Evolutionary conservation across 2,888 invertebrate genomes (phyloP).

Genomic region (Drosophila seclusa): DNA sequence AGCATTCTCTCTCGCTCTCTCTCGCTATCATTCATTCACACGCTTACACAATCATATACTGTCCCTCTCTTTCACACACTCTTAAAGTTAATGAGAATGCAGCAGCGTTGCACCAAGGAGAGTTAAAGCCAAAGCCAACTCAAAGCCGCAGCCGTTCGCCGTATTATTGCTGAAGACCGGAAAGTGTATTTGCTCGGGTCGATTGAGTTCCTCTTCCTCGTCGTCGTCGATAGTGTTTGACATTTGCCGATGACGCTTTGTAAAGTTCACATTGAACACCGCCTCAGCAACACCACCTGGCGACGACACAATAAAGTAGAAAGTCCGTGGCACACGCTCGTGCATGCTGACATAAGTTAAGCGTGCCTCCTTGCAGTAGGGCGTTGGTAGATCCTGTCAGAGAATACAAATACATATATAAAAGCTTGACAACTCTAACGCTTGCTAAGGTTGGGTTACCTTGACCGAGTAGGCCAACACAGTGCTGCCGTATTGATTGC

Average conservation of each 20-base stretch:
- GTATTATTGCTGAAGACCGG: slow-evolving; percentile 82
- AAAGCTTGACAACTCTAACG: fast-evolving
- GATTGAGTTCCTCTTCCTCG: slow-evolving; percentile 84
- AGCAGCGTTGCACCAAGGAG: slow-evolving; percentile 41
- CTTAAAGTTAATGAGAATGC: slow-evolving; percentile 58
- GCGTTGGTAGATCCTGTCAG: slow-evolving; percentile 84
- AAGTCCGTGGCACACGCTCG: slow-evolving; percentile 84
- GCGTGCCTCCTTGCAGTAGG: slow-evolving; percentile 85
- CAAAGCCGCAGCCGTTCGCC: slow-evolving; percentile 20
- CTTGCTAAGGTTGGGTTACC: slow-evolving; percentile 65
- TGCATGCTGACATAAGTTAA: slow-evolving; percentile 85
- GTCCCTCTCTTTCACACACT: slow-evolving; percentile 1
- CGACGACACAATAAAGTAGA: slow-evolving; percentile 85
- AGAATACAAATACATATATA: background rate
- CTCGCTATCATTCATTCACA: slow-evolving; percentile 16
- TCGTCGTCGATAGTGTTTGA: slow-evolving; percentile 83
- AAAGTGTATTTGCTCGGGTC: slow-evolving; percentile 85
- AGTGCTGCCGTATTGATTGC: slow-evolving; percentile 85
- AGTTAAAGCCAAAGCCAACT: slow-evolving; percentile 42
- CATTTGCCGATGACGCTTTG: slow-evolving; percentile 84
- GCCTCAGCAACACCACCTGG: slow-evolving; percentile 85
- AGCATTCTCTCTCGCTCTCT: slow-evolving; percentile 20
- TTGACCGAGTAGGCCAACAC: slow-evolving; percentile 85
- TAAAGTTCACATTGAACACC: slow-evolving; percentile 84
- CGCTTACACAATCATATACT: background rate